Conservation (phyloP, 2,888 invertebrate genomes). For the Dioctria rufipes region DNA sequence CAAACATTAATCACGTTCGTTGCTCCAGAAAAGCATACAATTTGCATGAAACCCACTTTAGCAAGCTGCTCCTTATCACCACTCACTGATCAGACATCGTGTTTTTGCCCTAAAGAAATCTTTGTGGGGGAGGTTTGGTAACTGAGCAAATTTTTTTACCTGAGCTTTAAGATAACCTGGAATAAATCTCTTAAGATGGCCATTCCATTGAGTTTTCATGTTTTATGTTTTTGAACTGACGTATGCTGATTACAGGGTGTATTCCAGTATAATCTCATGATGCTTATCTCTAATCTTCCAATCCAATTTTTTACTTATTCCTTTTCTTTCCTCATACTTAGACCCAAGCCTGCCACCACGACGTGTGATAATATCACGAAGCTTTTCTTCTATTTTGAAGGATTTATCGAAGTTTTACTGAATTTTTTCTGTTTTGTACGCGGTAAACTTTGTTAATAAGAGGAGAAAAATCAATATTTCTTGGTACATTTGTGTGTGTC, state of each 20-base stretch:
- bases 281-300: constrained; percentile 31
- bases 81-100: constrained; percentile 12
- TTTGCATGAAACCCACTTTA: constrained; percentile 16
- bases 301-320: constrained; percentile 26
- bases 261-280: neutral
- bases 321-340: neutral
- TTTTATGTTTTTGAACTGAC: neutral
- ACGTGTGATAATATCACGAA: neutral
- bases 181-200: constrained; percentile 22
- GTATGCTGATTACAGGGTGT: constrained; percentile 18
- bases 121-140: neutral
- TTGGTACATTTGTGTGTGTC: too few relatives aligned
- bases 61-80: constrained; percentile 12
- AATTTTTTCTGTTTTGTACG: neutral
- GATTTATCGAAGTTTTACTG: constrained; percentile 29
- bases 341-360: neutral
- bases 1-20: too few relatives aligned
- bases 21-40: neutral
- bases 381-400: constrained; percentile 3
- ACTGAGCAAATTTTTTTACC: neutral
- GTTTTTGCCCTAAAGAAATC: neutral
- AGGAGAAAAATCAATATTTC: neutral
- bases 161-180: constrained; percentile 34
- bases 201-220: constrained; percentile 11
- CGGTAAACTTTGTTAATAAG: constrained; percentile 14